A percentile compares a stretch with the other conserved stretches of the same genome.
These are phyloP conservation scores for Gambelia wislizenii DNA, from an alignment of 2,797 vertebrate genomes.

Conservation along the genomic window DNA sequence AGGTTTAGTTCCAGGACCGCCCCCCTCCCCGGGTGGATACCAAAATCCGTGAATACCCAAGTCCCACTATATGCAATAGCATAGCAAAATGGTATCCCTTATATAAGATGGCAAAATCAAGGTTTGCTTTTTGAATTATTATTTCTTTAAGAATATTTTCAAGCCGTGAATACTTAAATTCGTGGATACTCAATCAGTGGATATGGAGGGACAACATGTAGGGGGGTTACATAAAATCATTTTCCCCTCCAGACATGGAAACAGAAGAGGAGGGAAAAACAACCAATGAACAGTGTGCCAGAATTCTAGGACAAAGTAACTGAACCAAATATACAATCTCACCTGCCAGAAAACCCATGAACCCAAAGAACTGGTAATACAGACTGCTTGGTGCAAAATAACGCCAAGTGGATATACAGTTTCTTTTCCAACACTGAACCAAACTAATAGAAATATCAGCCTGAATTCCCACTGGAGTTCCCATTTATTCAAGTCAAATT, in stretches of 20 bases:
- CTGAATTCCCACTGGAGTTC: neutral
- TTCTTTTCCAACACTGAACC: neutral
- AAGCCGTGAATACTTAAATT: no score
- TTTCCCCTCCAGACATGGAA: slow-evolving; percentile 1
- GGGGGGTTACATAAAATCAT: no score
- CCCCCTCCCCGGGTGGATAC: no score
- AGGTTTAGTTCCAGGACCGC: no score
- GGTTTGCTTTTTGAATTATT: no score
- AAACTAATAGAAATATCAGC: neutral
- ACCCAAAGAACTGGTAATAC: neutral
- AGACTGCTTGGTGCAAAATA: neutral
- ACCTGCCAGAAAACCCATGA: neutral
- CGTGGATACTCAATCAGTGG: no score
- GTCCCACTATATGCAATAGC: no score
- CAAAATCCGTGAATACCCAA: no score
- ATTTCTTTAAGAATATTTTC: no score
- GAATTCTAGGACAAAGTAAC: neutral
- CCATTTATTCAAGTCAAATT: neutral
- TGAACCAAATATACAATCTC: neutral
- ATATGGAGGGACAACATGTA: no score
- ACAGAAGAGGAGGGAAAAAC: neutral
- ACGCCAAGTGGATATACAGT: neutral
- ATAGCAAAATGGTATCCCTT: no score
- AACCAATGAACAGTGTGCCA: neutral
- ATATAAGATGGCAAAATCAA: no score